Percentiles rank a stretch among this genome's conserved stretches.
These are phyloP conservation scores for Pogonomyrmex barbatus DNA, from an alignment of 1,140 invertebrate genomes.

Conservation along the genomic window DNA sequence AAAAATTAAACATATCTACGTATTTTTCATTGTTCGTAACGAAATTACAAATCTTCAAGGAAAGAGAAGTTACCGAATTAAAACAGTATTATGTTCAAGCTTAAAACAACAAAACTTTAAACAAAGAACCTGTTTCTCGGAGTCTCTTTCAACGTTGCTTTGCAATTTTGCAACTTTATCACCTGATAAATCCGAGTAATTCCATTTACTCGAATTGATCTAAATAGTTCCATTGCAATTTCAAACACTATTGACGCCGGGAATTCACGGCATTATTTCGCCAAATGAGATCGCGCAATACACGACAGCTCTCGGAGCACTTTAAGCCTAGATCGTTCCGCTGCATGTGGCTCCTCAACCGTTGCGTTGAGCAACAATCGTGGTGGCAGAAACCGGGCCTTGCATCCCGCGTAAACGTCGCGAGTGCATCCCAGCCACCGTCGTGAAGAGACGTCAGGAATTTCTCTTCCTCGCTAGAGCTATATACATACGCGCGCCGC, in stretches of 20 bases:
- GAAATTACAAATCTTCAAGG: not conserved
- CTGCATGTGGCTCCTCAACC: slow-evolving; percentile 16
- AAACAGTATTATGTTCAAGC: not conserved
- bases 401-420: slow-evolving; percentile 40
- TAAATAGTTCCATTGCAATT: not conserved
- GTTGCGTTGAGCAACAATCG: slow-evolving; percentile 40
- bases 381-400: slow-evolving; percentile 30
- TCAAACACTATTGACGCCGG: not conserved
- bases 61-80: not conserved
- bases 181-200: not conserved
- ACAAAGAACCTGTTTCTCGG: not conserved
- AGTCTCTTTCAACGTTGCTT: not conserved
- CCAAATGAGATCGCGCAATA: slow-evolving; percentile 18
- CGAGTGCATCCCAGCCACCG: slow-evolving; percentile 57
- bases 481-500: slow-evolving; percentile 59
- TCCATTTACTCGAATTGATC: not conserved
- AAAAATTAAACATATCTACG: not conserved
- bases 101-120: not conserved
- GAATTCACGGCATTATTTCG: slow-evolving; percentile 9
- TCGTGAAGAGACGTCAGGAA: slow-evolving; percentile 61
- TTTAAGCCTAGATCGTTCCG: slow-evolving; percentile 32
- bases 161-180: slow-evolving; percentile 15
- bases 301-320: not conserved
- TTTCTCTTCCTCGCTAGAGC: slow-evolving; percentile 60
- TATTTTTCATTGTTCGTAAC: not conserved